A percentile compares a stretch with the other conserved stretches of the same genome.
Conservation (phyloP, 2,888 invertebrate species). For the Mechanitis mazaeus region DNA sequence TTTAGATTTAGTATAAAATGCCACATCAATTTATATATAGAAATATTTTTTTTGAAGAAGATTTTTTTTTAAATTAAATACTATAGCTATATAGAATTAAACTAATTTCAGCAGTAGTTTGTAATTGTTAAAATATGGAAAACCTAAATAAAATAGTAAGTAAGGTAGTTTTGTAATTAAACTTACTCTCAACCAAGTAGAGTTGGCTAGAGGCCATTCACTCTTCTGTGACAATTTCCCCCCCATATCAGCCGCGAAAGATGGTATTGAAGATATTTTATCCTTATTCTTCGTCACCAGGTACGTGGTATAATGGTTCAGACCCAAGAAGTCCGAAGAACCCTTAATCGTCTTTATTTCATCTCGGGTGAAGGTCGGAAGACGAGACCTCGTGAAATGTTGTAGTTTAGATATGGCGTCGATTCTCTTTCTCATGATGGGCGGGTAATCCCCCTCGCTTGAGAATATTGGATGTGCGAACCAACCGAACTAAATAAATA, state of each 20-base stretch:
- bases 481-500: constrained; percentile 76
- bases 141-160: no score
- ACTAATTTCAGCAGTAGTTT: no score
- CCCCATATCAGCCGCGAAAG: constrained; percentile 59
- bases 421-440: constrained; percentile 78
- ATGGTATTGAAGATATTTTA: constrained; percentile 45
- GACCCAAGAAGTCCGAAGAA: constrained; percentile 83
- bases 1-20: no score
- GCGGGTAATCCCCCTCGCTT: constrained; percentile 79
- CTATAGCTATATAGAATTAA: no score
- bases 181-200: constrained; percentile 70
- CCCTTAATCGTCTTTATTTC: constrained; percentile 78
- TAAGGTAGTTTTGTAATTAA: background rate
- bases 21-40: no score
- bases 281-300: constrained; percentile 51
- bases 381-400: constrained; percentile 76
- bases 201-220: constrained; percentile 68
- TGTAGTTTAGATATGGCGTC: constrained; percentile 75
- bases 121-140: no score
- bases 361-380: constrained; percentile 77
- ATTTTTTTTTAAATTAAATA: no score
- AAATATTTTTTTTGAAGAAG: no score
- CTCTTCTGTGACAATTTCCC: constrained; percentile 53
- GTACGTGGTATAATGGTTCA: constrained; percentile 83
- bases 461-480: constrained; percentile 81